phyloP scores from a whole-genome alignment of 2,113 vertebrate species.

The Rhabdornis inornatus region DNA sequence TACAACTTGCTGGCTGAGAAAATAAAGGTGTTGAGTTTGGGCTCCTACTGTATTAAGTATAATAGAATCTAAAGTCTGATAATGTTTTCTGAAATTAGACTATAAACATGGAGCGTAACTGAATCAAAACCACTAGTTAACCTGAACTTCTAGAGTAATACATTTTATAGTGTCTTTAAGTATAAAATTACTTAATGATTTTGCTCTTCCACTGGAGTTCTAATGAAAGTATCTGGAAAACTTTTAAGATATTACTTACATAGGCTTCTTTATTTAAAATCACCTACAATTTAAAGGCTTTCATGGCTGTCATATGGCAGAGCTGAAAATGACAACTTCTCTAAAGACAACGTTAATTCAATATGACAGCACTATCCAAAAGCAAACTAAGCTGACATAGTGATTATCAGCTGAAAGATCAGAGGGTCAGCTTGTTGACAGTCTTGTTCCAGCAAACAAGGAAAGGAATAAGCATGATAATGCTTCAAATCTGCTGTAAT shows the following conservation, averaged over 20 bases:
- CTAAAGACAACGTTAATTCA: not conserved
- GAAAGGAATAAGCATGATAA: not conserved
- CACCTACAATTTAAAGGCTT: not conserved
- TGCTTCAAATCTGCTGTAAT: not conserved
- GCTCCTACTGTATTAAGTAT: not conserved
- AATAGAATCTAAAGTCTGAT: not conserved
- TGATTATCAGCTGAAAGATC: not conserved
- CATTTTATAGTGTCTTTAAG: not conserved
- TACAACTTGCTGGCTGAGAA: not conserved
- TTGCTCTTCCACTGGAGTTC: not conserved
- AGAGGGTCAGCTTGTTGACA: not conserved
- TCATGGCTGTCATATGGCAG: not conserved
- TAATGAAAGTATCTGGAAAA: not conserved
- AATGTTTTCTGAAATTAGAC: not conserved
- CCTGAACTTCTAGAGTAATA: not conserved
- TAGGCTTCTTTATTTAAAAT: not conserved
- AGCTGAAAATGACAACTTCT: not conserved
- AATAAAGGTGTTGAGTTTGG: not conserved
- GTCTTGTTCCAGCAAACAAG: not conserved
- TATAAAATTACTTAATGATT: not conserved
- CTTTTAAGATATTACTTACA: not conserved
- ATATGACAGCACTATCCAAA: not conserved
- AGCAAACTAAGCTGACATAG: not conserved
- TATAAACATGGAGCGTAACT: fast-evolving
- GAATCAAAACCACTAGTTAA: not conserved